Evolutionary conservation across 2,113 vertebrate species (phyloP).

Genomic region (Anguilla rostrata): DNA sequence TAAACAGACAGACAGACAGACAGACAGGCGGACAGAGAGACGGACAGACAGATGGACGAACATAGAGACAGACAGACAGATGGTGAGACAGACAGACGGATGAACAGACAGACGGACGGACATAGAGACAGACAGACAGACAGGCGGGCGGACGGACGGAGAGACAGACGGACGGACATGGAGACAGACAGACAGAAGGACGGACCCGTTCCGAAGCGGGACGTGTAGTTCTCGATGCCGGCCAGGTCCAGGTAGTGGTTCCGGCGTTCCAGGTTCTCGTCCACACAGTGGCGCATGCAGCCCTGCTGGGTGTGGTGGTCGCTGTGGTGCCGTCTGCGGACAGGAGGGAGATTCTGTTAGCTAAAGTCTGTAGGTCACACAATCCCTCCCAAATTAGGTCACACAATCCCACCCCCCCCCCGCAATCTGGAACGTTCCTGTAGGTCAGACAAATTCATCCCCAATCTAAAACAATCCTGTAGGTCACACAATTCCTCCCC

Average conservation of each 20-base stretch:
- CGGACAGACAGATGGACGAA: no score
- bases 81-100: no score
- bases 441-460: no score
- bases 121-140: no score
- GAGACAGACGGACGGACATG: conserved; percentile 22
- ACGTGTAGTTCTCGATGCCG: conserved; percentile 97
- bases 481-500: no score
- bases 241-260: conserved; percentile 99
- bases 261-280: conserved; percentile 98
- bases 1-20: no score
- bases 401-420: no score
- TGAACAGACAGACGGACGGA: neutral
- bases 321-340: conserved; percentile 84
- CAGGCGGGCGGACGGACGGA: neutral
- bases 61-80: no score
- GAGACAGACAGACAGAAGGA: no score
- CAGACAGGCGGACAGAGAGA: no score
- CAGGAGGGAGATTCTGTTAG: conserved; percentile 41
- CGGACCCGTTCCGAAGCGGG: conserved; percentile 91
- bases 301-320: conserved; percentile 83
- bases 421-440: no score
- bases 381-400: neutral
- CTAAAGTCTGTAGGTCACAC: neutral
- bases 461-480: no score
- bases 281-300: conserved; percentile 90